Evolutionary conservation across 2,797 vertebrate genomes (phyloP), one percentile per base, ranked within the genome.

Genomic region (Bovichtus variegatus): DNA sequence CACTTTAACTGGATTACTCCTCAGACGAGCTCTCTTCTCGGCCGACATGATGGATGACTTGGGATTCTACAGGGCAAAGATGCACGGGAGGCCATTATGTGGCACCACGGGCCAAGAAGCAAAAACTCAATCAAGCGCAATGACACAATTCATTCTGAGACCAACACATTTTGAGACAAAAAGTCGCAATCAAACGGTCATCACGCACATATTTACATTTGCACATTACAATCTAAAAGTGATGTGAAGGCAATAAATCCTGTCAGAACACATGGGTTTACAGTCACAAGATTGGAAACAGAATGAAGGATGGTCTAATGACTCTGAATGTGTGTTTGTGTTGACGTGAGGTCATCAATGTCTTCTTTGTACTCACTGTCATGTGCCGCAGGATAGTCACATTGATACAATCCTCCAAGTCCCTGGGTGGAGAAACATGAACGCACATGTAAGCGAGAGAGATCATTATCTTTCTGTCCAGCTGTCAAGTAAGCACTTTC

Each of bases 11-110:
- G 98, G 98, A 91, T 99, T 99, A 82, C 92, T 98, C 88, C 97
- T 98, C 89, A 99, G 94, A 61, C 96, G 96, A 62, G 98, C 98
- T 92, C 97, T 96, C 95, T 99, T 99, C 93, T 99, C 98, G 1
- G 96, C 97, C 0, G 97, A 99, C 90, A 99, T 96, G 89, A 99
- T 99, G 0, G 97, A 99, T 0, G 98, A 99, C 81, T 99, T 99
- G 21, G 97, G 98, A 75, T 97, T 97, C 98, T 99, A 93, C 7
- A 91, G 89, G 44, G 86, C 36, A 83, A 46, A 82, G 16, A 82
- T 29, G 81, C 2, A 18, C 18, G 16, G 4, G n/a, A 23, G 18
- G 13, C 16, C 40, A 58, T 74, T 41, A 44, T 29, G 15, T 7
- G 9, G 21, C 29, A 25, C 38, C 12, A 2, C 12, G 18, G 5